Evolutionary conservation across 37 sponge, comb jelly and placozoan species (phyloP).

Genomic region (Cladorhizidae sp.): DNA sequence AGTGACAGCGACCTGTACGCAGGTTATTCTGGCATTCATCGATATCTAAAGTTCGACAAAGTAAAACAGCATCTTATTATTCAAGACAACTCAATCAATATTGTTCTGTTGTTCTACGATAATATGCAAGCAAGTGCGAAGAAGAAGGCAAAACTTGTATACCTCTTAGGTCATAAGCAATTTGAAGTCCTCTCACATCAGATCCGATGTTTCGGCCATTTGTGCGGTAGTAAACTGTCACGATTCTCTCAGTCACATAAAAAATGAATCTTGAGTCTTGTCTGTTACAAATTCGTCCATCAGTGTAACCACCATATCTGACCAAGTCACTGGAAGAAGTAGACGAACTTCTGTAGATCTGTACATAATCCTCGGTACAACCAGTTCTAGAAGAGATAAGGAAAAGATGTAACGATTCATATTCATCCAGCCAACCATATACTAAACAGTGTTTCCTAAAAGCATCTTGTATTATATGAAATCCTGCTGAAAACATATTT

Average conservation of each 20-base stretch:
- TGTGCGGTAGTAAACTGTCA: conserved; percentile 12
- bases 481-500: too few species aligned
- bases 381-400: background rate
- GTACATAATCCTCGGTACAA: conserved; percentile 8
- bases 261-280: background rate
- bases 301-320: background rate
- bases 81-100: too few species aligned
- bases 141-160: too few species aligned
- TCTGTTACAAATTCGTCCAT: conserved; percentile 1
- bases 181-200: background rate
- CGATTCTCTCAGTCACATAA: background rate
- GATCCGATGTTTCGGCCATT: background rate
- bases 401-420: too few species aligned
- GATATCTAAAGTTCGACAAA: background rate
- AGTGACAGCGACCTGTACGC: conserved; percentile 4
- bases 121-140: too few species aligned
- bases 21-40: conserved; percentile 14
- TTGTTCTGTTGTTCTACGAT: background rate
- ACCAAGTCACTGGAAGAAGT: background rate
- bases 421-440: too few species aligned
- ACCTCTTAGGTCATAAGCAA: background rate
- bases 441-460: too few species aligned
- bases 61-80: background rate
- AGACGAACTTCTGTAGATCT: background rate
- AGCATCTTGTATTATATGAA: too few species aligned